Conservation (phyloP, 2,888 invertebrate genomes). For the Neuroscelio doddi region DNA sequence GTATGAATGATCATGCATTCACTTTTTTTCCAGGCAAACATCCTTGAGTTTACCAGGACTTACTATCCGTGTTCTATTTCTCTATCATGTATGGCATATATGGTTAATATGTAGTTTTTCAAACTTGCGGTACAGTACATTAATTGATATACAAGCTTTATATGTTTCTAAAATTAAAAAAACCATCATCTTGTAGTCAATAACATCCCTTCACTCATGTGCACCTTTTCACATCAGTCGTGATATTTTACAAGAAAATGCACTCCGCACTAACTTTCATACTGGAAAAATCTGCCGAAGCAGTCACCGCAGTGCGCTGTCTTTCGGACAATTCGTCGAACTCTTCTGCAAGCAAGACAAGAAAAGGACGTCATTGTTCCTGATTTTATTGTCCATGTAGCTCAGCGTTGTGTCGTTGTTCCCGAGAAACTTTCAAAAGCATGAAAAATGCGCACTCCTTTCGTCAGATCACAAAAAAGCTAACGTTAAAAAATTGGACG, state of each 20-base stretch:
- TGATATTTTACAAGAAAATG: conserved; percentile 56
- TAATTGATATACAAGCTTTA: too few relatives aligned
- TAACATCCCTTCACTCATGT: too few relatives aligned
- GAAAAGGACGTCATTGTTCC: conserved; percentile 48
- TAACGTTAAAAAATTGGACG: too few relatives aligned
- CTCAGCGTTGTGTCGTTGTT: conserved; percentile 11
- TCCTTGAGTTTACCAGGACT: too few relatives aligned
- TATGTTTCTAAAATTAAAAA: too few relatives aligned
- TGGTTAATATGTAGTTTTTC: too few relatives aligned
- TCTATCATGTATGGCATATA: too few relatives aligned
- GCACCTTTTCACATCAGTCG: conserved; percentile 30
- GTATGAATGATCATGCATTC: too few relatives aligned
- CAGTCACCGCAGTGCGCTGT: conserved; percentile 15
- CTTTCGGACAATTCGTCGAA: conserved; percentile 22
- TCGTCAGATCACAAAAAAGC: conserved; percentile 1
- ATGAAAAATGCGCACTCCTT: conserved; percentile 15
- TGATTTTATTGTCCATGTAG: conserved; percentile 47
- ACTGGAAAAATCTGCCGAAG: conserved; percentile 34
- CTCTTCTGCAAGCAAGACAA: conserved; percentile 23
- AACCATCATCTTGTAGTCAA: too few relatives aligned
- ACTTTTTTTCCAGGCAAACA: too few relatives aligned
- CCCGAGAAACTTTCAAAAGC: conserved; percentile 13
- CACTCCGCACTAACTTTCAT: conserved; percentile 48
- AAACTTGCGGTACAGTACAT: too few relatives aligned
- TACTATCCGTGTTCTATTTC: too few relatives aligned